Percentiles rank a stretch among this genome's conserved stretches.
phyloP scores from a whole-genome alignment of 2,797 vertebrate species.

The Pantherophis alleghaniensis region DNA sequence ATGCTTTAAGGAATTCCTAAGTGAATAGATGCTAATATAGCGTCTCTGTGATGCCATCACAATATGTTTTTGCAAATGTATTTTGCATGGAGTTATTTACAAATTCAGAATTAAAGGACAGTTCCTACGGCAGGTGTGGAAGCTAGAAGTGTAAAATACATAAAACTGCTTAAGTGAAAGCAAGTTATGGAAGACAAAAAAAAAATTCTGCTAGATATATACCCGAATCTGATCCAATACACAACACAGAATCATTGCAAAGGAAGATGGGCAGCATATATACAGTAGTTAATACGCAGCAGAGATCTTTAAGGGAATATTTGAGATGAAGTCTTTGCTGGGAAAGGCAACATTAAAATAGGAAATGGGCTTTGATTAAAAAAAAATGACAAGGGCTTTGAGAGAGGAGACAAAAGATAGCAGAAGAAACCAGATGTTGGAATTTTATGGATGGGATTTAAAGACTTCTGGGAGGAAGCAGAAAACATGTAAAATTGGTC shows the following conservation, averaged over 20 bases:
- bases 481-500: not conserved
- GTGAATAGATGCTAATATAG: not conserved
- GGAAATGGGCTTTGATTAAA: not conserved
- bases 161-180: not conserved
- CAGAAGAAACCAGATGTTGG: not conserved
- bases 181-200: not conserved
- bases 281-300: not conserved
- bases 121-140: not conserved
- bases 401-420: not conserved
- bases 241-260: not conserved
- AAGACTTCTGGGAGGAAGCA: not conserved
- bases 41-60: not conserved
- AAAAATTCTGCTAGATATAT: not conserved
- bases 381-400: not conserved
- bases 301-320: not conserved
- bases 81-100: not conserved
- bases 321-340: not conserved
- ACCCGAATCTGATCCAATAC: not conserved
- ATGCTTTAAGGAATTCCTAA: not conserved
- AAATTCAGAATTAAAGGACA: not conserved
- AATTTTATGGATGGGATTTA: not conserved
- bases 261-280: not conserved
- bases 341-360: not conserved
- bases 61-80: not conserved
- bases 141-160: not conserved